phyloP scores from a whole-genome alignment of 2,888 invertebrate genomes.

The Leptopterna dolabrata region DNA sequence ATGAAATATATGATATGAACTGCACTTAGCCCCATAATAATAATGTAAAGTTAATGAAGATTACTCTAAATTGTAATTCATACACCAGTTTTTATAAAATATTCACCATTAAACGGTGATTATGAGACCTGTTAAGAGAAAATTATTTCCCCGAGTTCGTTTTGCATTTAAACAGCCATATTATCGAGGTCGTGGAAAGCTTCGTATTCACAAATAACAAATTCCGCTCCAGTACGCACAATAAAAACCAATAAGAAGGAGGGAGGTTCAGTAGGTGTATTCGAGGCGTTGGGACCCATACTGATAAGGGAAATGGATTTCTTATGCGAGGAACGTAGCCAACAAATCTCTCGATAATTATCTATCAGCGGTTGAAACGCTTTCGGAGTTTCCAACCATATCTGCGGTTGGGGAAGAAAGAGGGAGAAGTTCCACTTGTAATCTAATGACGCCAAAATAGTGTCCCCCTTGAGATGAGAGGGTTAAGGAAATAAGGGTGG shows the following conservation, averaged over 20 bases:
- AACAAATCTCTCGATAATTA: constrained; percentile 32
- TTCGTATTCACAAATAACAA: neutral
- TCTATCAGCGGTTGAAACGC: constrained; percentile 24
- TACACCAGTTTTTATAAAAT: too few species aligned
- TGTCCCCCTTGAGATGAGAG: neutral
- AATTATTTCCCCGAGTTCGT: neutral
- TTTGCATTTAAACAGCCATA: neutral
- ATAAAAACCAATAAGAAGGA: constrained; percentile 18
- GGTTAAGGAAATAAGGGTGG: neutral
- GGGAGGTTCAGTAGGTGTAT: neutral
- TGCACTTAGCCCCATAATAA: too few species aligned
- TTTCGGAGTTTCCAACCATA: neutral
- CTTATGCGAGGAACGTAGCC: constrained; percentile 25
- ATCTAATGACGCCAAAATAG: neutral
- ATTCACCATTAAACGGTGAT: too few species aligned
- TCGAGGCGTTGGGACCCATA: neutral
- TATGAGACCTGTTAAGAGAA: too few species aligned
- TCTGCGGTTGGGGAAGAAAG: neutral
- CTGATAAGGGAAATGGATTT: constrained; percentile 30
- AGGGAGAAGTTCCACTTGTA: neutral
- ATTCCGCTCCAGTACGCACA: neutral
- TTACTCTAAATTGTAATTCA: too few species aligned
- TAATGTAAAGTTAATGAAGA: too few species aligned
- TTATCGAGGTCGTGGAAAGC: neutral
- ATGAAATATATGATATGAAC: too few species aligned